A percentile compares a stretch with the other conserved stretches of the same genome.
These are phyloP conservation scores for Drosophila tani DNA, from an alignment of 1,140 invertebrate species.

Conservation along the genomic window DNA sequence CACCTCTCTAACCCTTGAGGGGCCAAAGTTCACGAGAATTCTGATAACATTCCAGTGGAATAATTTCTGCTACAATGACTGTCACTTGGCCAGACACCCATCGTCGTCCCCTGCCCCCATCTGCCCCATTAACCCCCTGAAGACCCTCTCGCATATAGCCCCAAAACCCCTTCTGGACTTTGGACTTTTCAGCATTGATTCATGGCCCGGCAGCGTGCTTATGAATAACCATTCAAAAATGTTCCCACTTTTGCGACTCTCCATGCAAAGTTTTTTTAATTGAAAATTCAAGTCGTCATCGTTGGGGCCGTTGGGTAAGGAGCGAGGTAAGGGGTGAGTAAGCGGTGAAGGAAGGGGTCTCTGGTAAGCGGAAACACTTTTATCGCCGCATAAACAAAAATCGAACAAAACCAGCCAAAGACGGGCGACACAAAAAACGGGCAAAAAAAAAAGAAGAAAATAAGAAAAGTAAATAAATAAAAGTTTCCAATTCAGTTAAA, in stretches of 20 bases:
- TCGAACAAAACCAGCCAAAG: constrained; percentile 25
- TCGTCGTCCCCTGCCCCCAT: too few relatives aligned
- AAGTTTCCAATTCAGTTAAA: constrained; percentile 72
- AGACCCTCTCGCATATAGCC: background rate
- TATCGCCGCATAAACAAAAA: constrained; percentile 56
- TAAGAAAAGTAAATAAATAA: constrained; percentile 47
- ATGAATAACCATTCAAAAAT: constrained; percentile 77
- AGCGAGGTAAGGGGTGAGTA: too few relatives aligned
- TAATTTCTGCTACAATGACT: constrained; percentile 61
- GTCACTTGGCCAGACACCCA: constrained; percentile 41
- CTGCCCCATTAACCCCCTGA: background rate
- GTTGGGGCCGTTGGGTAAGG: background rate
- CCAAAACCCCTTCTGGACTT: constrained; percentile 47
- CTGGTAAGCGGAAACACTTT: constrained; percentile 35
- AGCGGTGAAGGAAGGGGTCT: background rate
- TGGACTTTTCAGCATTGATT: constrained; percentile 70
- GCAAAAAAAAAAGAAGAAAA: background rate
- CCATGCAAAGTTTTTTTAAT: constrained; percentile 63
- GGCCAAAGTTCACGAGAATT: constrained; percentile 37
- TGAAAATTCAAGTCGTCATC: constrained; percentile 70
- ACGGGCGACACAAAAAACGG: background rate
- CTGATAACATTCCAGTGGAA: constrained; percentile 60
- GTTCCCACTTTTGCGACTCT: constrained; percentile 19
- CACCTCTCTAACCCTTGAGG: constrained; percentile 9
- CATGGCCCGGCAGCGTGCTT: constrained; percentile 58